Conservation (phyloP, 2,797 vertebrate species). For the Neosilurus hyrtlii region DNA sequence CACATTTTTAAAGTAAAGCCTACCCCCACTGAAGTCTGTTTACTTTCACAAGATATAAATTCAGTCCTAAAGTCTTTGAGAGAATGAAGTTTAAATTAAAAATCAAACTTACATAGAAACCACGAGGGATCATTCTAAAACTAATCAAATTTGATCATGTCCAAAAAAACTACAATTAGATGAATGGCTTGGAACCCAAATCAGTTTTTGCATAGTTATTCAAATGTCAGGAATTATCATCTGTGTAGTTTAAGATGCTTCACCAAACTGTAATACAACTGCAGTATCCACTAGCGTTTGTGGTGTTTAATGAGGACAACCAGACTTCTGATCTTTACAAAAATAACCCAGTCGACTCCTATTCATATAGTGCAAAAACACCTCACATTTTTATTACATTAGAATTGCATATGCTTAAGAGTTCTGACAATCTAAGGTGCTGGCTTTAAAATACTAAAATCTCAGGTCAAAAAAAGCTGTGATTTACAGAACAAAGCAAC, state of each 20-base stretch:
- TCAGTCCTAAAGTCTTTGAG: background rate
- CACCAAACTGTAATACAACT: slow-evolving; percentile 23
- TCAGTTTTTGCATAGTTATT: slow-evolving; percentile 52
- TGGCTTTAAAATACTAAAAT: slow-evolving; percentile 63
- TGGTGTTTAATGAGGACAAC: slow-evolving; percentile 22
- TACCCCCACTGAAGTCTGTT: background rate
- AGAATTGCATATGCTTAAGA: slow-evolving; percentile 67
- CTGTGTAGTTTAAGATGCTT: background rate
- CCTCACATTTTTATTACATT: slow-evolving; percentile 59
- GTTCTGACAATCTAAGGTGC: slow-evolving; percentile 75
- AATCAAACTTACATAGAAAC: background rate
- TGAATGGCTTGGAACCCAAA: slow-evolving; percentile 21
- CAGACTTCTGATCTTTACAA: slow-evolving; percentile 26
- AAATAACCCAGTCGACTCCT: slow-evolving; percentile 32
- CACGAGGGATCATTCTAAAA: background rate
- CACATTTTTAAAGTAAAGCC: background rate
- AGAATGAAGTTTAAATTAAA: background rate
- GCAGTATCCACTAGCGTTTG: slow-evolving; percentile 31
- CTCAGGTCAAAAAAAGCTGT: slow-evolving; percentile 49
- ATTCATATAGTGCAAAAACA: slow-evolving; percentile 76
- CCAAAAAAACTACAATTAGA: slow-evolving; percentile 11
- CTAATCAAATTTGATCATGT: slow-evolving; percentile 15
- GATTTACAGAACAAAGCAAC: slow-evolving; percentile 43
- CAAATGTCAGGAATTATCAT: slow-evolving; percentile 27
- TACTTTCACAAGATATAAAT: background rate